These are phyloP conservation scores for Drosophila kambysellisi DNA, from an alignment of 2,888 invertebrate genomes.

Conservation along the genomic window DNA sequence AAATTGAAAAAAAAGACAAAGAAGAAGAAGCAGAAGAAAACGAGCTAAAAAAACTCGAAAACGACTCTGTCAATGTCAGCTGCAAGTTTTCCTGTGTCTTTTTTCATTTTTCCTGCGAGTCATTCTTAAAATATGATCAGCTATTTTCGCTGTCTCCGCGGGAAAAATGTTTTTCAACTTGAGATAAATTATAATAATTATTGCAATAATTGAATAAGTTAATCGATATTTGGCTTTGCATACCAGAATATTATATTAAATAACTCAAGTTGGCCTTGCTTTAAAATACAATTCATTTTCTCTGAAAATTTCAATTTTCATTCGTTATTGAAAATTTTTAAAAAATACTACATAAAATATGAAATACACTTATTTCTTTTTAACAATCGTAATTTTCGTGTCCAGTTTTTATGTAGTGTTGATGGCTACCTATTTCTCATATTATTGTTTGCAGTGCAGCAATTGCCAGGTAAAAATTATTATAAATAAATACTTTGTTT, in stretches of 20 bases:
- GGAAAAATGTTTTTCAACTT: neutral
- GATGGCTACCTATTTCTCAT: no score
- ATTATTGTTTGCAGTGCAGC: no score
- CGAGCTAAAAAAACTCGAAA: constrained; percentile 3
- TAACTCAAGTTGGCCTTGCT: neutral
- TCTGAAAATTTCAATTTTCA: neutral
- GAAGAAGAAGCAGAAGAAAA: constrained; percentile 1
- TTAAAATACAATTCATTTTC: neutral
- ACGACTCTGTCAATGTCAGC: constrained; percentile 12
- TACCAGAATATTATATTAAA: no score
- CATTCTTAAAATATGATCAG: neutral
- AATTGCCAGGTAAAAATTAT: no score
- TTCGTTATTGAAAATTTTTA: no score
- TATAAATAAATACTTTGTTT: no score
- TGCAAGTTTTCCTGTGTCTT: neutral
- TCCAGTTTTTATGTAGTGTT: no score
- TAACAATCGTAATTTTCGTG: no score
- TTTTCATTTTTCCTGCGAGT: neutral
- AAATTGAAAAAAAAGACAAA: neutral
- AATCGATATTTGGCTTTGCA: neutral
- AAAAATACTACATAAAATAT: no score
- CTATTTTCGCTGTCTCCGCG: neutral
- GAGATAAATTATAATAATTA: neutral
- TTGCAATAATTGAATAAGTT: neutral
- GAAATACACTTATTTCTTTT: no score